Conservation (phyloP, 2,888 invertebrate genomes). For the Sphaerophoria rueppellii region DNA sequence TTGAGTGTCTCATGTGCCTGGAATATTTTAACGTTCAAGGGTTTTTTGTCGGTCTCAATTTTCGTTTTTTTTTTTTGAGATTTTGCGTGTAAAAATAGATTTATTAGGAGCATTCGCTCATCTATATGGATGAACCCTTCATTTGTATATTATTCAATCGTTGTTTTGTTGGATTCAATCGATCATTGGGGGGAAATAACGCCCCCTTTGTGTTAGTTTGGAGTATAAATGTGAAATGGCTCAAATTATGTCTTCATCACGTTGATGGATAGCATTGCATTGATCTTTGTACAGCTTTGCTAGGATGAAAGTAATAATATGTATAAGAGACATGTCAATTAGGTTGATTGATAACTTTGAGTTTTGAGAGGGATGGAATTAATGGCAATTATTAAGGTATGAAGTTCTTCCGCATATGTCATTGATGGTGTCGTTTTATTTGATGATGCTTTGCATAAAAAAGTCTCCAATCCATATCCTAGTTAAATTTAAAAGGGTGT, state of each 20-base stretch:
- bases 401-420: too few species aligned
- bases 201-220: not conserved
- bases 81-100: constrained; percentile 36
- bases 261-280: constrained; percentile 51
- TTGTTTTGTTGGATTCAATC: constrained; percentile 55
- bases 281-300: constrained; percentile 1
- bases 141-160: constrained; percentile 50
- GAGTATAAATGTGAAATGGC: constrained; percentile 27
- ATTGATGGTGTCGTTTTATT: too few species aligned
- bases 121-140: constrained; percentile 32
- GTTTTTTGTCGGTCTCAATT: not conserved
- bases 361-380: not conserved
- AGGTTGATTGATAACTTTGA: constrained; percentile 4
- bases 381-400: too few species aligned
- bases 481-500: too few species aligned
- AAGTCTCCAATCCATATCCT: too few species aligned
- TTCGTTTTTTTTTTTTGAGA: not conserved
- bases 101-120: constrained; percentile 42
- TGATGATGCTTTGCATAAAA: too few species aligned
- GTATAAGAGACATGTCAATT: constrained; percentile 17
- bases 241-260: constrained; percentile 50
- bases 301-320: not conserved
- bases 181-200: constrained; percentile 25
- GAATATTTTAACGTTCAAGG: constrained; percentile 53
- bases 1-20: constrained; percentile 57